Evolutionary conservation across 2,888 invertebrate genomes (phyloP).

Genomic region (Pristionchus entomophagus): DNA sequence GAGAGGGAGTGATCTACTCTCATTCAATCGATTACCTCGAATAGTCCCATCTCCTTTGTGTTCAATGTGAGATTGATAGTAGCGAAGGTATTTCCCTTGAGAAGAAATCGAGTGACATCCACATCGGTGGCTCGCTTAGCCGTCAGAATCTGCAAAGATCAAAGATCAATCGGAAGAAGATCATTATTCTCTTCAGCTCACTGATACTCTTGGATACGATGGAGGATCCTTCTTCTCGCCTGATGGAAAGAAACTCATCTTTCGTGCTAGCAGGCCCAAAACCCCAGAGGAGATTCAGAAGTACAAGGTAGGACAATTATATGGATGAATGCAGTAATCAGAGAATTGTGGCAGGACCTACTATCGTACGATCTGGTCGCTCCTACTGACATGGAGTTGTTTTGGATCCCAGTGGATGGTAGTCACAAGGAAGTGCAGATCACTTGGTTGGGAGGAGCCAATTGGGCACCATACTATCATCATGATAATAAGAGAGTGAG

Average conservation of each 20-base stretch:
- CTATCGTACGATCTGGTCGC: constrained; percentile 65
- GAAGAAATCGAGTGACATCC: constrained; percentile 21
- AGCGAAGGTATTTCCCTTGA: constrained; percentile 13
- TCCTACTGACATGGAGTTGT: constrained; percentile 73
- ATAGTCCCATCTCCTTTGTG: background rate
- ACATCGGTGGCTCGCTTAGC: constrained; percentile 2
- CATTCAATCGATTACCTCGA: background rate
- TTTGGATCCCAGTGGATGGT: constrained; percentile 66
- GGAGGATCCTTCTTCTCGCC: constrained; percentile 74
- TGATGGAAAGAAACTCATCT: constrained; percentile 70
- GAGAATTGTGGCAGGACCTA: constrained; percentile 51
- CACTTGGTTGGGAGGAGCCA: constrained; percentile 68
- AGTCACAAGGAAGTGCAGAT: constrained; percentile 61
- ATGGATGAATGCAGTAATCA: background rate
- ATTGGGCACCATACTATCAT: constrained; percentile 74
- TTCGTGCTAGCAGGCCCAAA: constrained; percentile 70
- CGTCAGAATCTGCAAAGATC: background rate
- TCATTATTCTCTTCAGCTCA: constrained; percentile 55
- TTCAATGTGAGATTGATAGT: background rate
- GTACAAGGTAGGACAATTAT: constrained; percentile 58
- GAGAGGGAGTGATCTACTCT: background rate
- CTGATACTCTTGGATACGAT: constrained; percentile 68
- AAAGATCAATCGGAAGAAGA: background rate
- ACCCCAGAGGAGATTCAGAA: constrained; percentile 61
- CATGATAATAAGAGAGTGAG: constrained; percentile 64